phyloP scores from a whole-genome alignment of 2,888 invertebrate genomes.

The Subacronicta megacephala region DNA sequence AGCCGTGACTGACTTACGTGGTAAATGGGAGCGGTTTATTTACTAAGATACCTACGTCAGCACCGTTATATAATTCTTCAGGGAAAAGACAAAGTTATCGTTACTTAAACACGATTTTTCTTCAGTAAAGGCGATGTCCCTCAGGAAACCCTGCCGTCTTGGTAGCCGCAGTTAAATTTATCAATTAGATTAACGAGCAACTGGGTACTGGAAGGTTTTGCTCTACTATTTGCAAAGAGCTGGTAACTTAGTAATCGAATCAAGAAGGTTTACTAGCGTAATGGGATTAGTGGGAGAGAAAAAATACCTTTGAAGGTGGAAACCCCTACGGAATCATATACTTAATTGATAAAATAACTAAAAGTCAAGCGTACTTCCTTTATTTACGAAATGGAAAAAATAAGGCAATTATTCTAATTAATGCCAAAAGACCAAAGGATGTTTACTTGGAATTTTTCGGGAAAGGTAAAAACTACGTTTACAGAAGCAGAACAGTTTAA shows the following conservation, averaged over 20 bases:
- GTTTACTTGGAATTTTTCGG: too few relatives aligned
- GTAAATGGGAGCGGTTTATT: slow-evolving; percentile 29
- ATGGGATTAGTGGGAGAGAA: not conserved
- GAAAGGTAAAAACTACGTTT: too few relatives aligned
- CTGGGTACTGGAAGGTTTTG: slow-evolving; percentile 10
- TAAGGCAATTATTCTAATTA: too few relatives aligned
- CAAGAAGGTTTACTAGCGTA: not conserved
- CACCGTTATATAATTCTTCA: slow-evolving; percentile 28
- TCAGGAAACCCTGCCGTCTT: slow-evolving; percentile 36
- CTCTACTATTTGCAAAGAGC: slow-evolving; percentile 1
- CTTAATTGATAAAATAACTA: not conserved
- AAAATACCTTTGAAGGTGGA: too few relatives aligned
- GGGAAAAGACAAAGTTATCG: slow-evolving; percentile 30
- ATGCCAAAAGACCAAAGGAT: too few relatives aligned
- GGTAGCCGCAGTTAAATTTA: slow-evolving; percentile 21
- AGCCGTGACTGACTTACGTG: slow-evolving; percentile 26
- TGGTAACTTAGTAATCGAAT: slow-evolving; percentile 1
- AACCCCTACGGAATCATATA: too few relatives aligned
- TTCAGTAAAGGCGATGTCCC: slow-evolving; percentile 27
- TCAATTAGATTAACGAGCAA: slow-evolving; percentile 32
- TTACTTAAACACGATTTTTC: slow-evolving; percentile 40
- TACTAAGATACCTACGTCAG: slow-evolving; percentile 27
- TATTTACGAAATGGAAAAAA: too few relatives aligned
- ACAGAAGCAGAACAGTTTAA: too few relatives aligned
- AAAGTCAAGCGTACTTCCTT: too few relatives aligned